These are phyloP conservation scores for Notospermus geniculatus DNA, from an alignment of 1,140 invertebrate genomes.

Conservation along the genomic window DNA sequence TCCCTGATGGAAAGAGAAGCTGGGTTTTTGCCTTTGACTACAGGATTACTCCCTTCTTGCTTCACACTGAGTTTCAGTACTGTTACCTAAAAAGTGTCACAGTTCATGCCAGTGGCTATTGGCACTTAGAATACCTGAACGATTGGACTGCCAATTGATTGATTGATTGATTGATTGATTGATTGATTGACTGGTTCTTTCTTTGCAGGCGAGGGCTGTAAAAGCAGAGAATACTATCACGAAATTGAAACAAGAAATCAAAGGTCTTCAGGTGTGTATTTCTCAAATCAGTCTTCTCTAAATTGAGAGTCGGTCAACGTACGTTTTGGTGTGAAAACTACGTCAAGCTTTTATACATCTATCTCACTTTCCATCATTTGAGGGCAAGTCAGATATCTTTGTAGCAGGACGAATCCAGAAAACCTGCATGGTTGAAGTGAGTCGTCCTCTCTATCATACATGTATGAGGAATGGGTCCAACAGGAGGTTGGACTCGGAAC, in stretches of 20 bases:
- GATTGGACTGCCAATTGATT: not conserved
- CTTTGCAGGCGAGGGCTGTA: constrained; percentile 34
- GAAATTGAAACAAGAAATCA: constrained; percentile 37
- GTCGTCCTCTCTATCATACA: too few species aligned
- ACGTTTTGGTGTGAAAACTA: constrained; percentile 2
- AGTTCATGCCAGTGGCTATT: not conserved
- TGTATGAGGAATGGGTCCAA: too few species aligned
- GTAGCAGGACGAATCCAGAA: too few species aligned
- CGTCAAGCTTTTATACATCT: not conserved
- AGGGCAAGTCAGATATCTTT: too few species aligned
- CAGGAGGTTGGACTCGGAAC: not conserved
- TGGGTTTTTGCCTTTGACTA: too few species aligned
- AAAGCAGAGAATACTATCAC: constrained; percentile 32
- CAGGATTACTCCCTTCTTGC: too few species aligned
- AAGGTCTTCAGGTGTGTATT: constrained; percentile 25
- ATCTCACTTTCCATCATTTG: too few species aligned
- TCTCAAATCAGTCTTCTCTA: not conserved
- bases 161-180: not conserved
- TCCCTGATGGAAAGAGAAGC: too few species aligned
- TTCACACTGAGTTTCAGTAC: too few species aligned
- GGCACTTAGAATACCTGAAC: not conserved
- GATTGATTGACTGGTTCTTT: not conserved
- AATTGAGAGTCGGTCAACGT: not conserved
- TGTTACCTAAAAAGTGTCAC: too few species aligned
- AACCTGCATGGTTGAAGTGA: too few species aligned